Conservation (phyloP, 2,797 vertebrate genomes). For the Anguilla pacifica region DNA sequence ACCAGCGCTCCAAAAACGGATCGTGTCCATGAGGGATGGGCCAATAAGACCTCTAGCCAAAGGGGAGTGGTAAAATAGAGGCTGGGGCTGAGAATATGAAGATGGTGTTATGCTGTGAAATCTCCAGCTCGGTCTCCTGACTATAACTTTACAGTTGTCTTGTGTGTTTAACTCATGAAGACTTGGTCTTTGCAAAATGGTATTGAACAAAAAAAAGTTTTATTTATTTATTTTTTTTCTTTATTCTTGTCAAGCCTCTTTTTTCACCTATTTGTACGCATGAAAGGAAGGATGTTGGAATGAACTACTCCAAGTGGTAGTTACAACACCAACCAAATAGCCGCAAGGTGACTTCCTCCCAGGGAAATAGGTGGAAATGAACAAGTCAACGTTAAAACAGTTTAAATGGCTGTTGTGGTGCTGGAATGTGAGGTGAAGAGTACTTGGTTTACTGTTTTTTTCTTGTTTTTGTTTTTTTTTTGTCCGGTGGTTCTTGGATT, state of each 20-base stretch:
- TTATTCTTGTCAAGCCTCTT: not conserved
- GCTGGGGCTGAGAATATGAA: conserved; percentile 8
- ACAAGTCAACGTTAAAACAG: not conserved
- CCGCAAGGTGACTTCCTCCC: not conserved
- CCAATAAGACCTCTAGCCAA: conserved; percentile 10
- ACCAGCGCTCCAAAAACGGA: not conserved
- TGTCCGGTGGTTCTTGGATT: conserved; percentile 4
- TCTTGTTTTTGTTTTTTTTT: not conserved
- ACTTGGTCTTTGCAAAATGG: not conserved
- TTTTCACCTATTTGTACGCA: not conserved
- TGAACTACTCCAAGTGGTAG: not conserved
- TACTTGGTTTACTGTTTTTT: not conserved
- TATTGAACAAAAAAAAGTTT: not conserved
- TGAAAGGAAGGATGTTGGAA: not conserved
- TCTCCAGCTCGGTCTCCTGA: conserved; percentile 11
- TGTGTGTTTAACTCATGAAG: not conserved
- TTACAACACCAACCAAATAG: not conserved
- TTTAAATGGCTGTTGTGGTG: not conserved
- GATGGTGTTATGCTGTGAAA: not conserved
- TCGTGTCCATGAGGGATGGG: not conserved
- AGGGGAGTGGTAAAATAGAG: conserved; percentile 11
- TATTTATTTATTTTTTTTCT: not conserved
- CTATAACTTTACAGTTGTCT: not conserved
- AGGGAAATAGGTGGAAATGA: not conserved
- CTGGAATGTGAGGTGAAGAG: not conserved